Base-by-base conservation (phyloP, 2,797 vertebrate genomes). In the Trematomus bernacchii region DNA sequence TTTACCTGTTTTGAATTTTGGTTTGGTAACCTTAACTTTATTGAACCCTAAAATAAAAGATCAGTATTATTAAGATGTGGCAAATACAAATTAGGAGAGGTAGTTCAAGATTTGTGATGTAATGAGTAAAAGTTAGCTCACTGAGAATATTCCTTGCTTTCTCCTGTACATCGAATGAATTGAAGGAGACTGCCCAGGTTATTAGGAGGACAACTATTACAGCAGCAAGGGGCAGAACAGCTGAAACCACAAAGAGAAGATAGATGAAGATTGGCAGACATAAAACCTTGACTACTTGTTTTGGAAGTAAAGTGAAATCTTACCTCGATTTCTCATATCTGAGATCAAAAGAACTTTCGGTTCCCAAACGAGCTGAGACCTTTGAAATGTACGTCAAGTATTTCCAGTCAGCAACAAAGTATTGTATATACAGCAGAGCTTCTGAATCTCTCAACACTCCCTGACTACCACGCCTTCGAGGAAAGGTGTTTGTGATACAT, bases 291-390 rank as follows among this genome's bases (percentile, higher is more conserved):
- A 66, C 37, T 2, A 71, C 7, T 4, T 30, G 15, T 23, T 71
- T 63, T 13, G 19, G 16, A 71, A 71, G 54, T 16, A 46, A 62
- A 66, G 50, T 44, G 18, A 77, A 83, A 54, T 50, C 91, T 94
- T 80, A 95, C 94, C 92, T 92, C 44, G 59, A 64, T 6, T 10
- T 79, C 46, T 93, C 91, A 94, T 95, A 44, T 80, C 79, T 59
- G 65, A 79, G 37, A 73, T 51, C 52, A 66, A 66, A 19, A 71
- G 12, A 27, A 16, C 19, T 61, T 57, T 40, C 2, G 18, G 15
- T 10, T 47, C 63, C 50, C 33, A 4, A 44, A 48, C 58, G 15
- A 63, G 57, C 13, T 48, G 67, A 67, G 47, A 54, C 65, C 47
- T 64, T 65, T 79, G 19, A 77, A 72, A 64, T 33, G n/a, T 16